Percentiles rank a stretch among this genome's conserved stretches.
These are phyloP conservation scores for Myrmophylax atrothorax DNA, from an alignment of 2,113 vertebrate species.

Conservation along the genomic window DNA sequence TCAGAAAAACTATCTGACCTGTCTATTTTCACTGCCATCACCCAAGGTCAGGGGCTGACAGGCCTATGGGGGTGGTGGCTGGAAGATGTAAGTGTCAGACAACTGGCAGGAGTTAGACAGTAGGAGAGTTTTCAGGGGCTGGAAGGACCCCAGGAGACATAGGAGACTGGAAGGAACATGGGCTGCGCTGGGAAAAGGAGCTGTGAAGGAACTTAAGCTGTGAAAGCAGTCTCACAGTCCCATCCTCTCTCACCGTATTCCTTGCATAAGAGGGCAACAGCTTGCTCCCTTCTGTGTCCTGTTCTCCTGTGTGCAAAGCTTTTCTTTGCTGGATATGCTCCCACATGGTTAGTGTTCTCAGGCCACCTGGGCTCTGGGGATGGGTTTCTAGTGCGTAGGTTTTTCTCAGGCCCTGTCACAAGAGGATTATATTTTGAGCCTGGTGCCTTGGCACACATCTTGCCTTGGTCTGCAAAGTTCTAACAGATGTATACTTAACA, in stretches of 20 bases:
- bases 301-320: not conserved
- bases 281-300: not conserved
- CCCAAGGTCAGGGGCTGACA: not conserved
- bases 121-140: not conserved
- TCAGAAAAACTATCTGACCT: not conserved
- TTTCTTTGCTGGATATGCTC: not conserved
- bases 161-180: fast-evolving
- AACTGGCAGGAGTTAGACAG: not conserved
- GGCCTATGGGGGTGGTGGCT: fast-evolving
- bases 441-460: not conserved
- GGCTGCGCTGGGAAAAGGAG: not conserved
- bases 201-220: not conserved
- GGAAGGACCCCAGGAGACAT: not conserved
- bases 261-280: not conserved
- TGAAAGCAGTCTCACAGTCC: not conserved
- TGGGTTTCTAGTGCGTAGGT: not conserved
- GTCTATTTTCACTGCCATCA: not conserved
- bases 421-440: not conserved
- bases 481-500: not conserved
- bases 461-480: not conserved
- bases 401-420: not conserved
- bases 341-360: not conserved
- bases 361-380: not conserved
- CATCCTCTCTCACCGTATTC: not conserved
- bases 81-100: not conserved